phyloP scores from a whole-genome alignment of 1,140 invertebrate species.

The Phocides pigmalion region DNA sequence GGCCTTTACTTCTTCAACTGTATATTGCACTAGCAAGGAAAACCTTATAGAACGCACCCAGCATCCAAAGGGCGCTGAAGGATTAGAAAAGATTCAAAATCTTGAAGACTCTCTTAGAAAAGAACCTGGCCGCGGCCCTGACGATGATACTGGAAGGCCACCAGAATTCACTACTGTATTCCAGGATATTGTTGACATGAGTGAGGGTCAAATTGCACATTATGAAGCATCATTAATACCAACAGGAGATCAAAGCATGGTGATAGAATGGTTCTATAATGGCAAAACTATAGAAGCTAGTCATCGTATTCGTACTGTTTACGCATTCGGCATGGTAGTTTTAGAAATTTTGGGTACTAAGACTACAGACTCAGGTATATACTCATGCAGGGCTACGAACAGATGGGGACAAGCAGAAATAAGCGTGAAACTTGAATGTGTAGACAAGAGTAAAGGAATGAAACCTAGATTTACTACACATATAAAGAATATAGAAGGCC shows the following conservation, averaged over 20 bases:
- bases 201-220: constrained; percentile 95
- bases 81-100: constrained; percentile 95
- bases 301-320: constrained; percentile 94
- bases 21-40: constrained; percentile 92
- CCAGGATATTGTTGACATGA: constrained; percentile 91
- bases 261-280: constrained; percentile 99
- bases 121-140: constrained; percentile 87
- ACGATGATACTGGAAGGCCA: constrained; percentile 91
- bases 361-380: constrained; percentile 93
- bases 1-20: constrained; percentile 95
- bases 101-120: constrained; percentile 93
- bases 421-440: constrained; percentile 91
- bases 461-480: constrained; percentile 94
- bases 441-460: constrained; percentile 93
- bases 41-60: constrained; percentile 94
- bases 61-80: constrained; percentile 96
- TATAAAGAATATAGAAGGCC: constrained; percentile 91
- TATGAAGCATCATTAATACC: constrained; percentile 97
- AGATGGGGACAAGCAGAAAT: constrained; percentile 95
- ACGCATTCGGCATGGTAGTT: constrained; percentile 98
- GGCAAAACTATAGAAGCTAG: constrained; percentile 94
- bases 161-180: constrained; percentile 95
- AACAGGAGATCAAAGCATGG: constrained; percentile 97
- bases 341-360: constrained; percentile 96
- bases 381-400: constrained; percentile 94